These are phyloP conservation scores for Sarcoramphus papa DNA, from an alignment of 2,797 vertebrate genomes.

Conservation along the genomic window DNA sequence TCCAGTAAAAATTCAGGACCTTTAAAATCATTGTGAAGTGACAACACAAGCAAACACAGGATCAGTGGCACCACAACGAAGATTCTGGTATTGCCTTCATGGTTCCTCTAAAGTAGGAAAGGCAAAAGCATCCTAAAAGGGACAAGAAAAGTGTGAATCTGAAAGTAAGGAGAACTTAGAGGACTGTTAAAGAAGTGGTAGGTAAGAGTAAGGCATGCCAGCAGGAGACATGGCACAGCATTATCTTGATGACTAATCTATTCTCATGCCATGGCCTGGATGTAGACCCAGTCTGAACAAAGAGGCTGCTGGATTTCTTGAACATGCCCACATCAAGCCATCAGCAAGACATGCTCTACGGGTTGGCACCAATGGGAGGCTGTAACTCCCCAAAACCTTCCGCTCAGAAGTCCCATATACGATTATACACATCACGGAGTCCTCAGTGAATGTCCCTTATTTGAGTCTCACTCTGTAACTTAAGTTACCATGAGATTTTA, in stretches of 20 bases:
- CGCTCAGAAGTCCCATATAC: not conserved
- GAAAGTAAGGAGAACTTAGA: not conserved
- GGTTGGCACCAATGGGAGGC: not conserved
- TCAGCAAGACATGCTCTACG: not conserved
- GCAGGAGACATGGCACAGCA: not conserved
- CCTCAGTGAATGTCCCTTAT: not conserved
- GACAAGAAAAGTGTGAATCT: not conserved
- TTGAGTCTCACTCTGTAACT: not conserved
- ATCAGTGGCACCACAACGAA: not conserved
- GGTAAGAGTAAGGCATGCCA: not conserved
- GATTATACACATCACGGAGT: not conserved
- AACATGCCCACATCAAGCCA: not conserved
- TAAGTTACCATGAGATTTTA: constrained; percentile 59
- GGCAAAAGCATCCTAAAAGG: not conserved
- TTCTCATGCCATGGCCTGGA: not conserved
- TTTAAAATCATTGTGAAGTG: not conserved
- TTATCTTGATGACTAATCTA: not conserved
- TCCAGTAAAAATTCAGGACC: not conserved
- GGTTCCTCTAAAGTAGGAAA: not conserved
- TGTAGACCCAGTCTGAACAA: not conserved
- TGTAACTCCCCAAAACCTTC: not conserved
- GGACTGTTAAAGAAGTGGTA: not conserved
- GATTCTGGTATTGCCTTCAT: not conserved
- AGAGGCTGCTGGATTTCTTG: not conserved
- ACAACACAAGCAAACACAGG: not conserved